phyloP scores from a whole-genome alignment of 2,113 vertebrate genomes.

The Antidorcas marsupialis region DNA sequence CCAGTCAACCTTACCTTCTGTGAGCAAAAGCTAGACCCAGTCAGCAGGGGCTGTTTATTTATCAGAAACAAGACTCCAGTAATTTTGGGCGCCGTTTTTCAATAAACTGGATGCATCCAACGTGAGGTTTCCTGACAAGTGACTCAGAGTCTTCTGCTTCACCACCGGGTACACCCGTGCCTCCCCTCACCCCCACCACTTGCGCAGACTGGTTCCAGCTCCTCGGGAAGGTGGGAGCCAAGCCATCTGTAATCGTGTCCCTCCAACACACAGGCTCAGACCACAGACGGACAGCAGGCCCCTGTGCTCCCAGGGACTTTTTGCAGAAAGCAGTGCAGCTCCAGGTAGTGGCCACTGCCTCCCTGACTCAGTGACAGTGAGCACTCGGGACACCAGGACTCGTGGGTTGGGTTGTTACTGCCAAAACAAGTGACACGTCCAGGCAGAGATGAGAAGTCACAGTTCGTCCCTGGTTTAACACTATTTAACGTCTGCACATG shows the following conservation, averaged over 20 bases:
- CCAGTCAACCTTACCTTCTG: background rate
- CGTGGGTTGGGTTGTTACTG: background rate
- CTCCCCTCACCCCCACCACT: accelerated
- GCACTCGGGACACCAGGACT: too few species aligned
- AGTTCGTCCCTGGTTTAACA: background rate
- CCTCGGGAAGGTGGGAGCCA: background rate
- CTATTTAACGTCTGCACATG: background rate
- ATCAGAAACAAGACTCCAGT: background rate
- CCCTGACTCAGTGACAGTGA: background rate
- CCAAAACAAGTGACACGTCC: slow-evolving; percentile 70
- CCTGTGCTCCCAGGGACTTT: background rate
- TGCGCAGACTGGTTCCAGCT: background rate
- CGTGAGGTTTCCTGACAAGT: background rate
- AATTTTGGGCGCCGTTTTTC: background rate
- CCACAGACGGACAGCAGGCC: background rate
- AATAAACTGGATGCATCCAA: background rate
- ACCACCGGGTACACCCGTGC: background rate
- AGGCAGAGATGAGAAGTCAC: slow-evolving; percentile 42
- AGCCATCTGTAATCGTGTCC: background rate
- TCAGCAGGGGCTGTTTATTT: background rate
- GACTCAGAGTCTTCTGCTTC: background rate
- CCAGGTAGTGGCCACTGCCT: background rate
- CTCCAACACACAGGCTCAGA: background rate
- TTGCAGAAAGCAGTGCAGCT: background rate
- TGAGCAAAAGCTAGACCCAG: background rate